Evolutionary conservation across 2,797 vertebrate genomes (phyloP).

Genomic region (Acestrorhynchus altus): DNA sequence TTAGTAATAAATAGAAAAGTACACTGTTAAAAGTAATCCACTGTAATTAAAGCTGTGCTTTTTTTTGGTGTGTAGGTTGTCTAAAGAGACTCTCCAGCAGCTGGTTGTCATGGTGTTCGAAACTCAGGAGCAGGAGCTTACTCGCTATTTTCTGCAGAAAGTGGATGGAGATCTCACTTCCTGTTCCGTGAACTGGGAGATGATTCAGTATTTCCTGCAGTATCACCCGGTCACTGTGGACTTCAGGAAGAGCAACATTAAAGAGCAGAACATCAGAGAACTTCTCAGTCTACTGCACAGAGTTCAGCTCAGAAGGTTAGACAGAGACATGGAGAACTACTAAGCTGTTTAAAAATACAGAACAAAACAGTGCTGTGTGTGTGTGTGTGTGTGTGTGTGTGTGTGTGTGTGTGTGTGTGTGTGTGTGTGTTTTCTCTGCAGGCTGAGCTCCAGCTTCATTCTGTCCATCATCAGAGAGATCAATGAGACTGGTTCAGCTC

Average conservation of each 20-base stretch:
- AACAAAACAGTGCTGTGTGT: no score
- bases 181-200: conserved; percentile 60
- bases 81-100: conserved; percentile 43
- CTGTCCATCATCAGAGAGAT: conserved; percentile 47
- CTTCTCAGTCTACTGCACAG: conserved; percentile 43
- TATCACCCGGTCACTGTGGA: conserved; percentile 47
- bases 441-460: conserved; percentile 49
- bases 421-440: conserved; percentile 11
- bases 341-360: no score
- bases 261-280: conserved; percentile 37
- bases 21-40: no score
- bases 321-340: background rate
- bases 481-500: conserved; percentile 33
- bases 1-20: background rate
- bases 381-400: conserved; percentile 22
- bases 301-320: conserved; percentile 50
- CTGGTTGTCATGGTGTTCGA: conserved; percentile 56
- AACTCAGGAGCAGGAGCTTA: conserved; percentile 56
- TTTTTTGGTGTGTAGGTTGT: conserved; percentile 52
- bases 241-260: conserved; percentile 51
- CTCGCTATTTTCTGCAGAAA: conserved; percentile 52
- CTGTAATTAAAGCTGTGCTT: background rate
- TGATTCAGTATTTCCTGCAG: conserved; percentile 61
- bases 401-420: background rate
- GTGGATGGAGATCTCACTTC: conserved; percentile 61